A percentile compares a stretch with the other conserved stretches of the same genome.
phyloP scores from a whole-genome alignment of 2,888 invertebrate species.

The Pristionchus arcanus region DNA sequence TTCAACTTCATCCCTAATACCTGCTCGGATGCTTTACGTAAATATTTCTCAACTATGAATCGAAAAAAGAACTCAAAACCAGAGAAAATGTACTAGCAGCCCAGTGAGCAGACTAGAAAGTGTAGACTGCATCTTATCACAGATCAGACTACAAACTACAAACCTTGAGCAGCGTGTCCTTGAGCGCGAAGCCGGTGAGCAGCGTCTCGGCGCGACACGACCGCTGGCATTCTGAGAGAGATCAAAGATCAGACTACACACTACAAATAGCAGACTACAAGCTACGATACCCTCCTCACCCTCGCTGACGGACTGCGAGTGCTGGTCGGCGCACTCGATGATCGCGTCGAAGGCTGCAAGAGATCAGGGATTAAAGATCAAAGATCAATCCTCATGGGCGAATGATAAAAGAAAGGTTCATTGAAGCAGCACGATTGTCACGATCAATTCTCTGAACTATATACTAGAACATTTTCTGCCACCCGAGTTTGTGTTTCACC shows the following conservation, averaged over 20 bases:
- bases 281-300: constrained; percentile 55
- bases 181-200: constrained; percentile 48
- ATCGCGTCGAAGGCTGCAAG: constrained; percentile 66
- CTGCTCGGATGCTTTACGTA: not conserved
- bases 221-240: constrained; percentile 34
- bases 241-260: not conserved
- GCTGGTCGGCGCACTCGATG: constrained; percentile 65
- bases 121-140: not conserved
- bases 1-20: not conserved
- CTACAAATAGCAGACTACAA: not conserved
- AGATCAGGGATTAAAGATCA: constrained; percentile 3
- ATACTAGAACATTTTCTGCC: too few relatives aligned
- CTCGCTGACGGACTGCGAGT: constrained; percentile 60
- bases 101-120: not conserved
- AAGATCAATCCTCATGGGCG: constrained; percentile 25
- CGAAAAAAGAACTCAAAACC: too few relatives aligned
- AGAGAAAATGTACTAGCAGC: not conserved
- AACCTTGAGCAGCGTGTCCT: constrained; percentile 55
- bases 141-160: not conserved
- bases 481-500: too few relatives aligned
- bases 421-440: too few relatives aligned
- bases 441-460: not conserved
- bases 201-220: constrained; percentile 34
- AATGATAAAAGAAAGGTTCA: too few relatives aligned
- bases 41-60: not conserved